Conservation (phyloP, 2,888 invertebrate species). For the Acronicta aceris region DNA sequence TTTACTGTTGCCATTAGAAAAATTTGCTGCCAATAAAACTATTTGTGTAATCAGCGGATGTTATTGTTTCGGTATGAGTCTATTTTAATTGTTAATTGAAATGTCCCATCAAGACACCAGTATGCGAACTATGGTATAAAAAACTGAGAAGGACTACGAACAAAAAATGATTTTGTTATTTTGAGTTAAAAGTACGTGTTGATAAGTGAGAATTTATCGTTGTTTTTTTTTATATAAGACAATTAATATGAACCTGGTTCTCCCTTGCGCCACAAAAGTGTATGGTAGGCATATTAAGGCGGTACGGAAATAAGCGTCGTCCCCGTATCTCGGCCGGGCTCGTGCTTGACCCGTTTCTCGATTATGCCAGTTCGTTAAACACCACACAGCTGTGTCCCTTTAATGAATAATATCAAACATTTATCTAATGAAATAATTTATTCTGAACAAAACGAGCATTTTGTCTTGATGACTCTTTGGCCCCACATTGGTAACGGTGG, state of each 20-base stretch:
- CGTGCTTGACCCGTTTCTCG: constrained; percentile 55
- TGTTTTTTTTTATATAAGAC: neutral
- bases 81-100: too few species aligned
- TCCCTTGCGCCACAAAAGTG: constrained; percentile 43
- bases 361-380: constrained; percentile 55
- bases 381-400: constrained; percentile 48
- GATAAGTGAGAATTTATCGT: too few species aligned
- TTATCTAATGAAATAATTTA: constrained; percentile 49
- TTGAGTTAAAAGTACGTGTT: too few species aligned
- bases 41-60: too few species aligned
- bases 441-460: constrained; percentile 22
- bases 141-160: too few species aligned
- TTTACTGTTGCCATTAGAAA: too few species aligned
- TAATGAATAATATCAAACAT: constrained; percentile 48
- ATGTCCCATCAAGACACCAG: too few species aligned
- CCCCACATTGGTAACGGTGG: neutral
- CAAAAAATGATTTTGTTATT: too few species aligned
- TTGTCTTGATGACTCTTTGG: constrained; percentile 23
- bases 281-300: constrained; percentile 43
- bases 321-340: constrained; percentile 44
- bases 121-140: too few species aligned
- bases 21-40: too few species aligned
- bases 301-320: constrained; percentile 57
- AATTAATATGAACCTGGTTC: neutral
- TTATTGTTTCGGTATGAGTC: too few species aligned